phyloP scores from a whole-genome alignment of 1,140 invertebrate species.

The Magallana ariakensis region DNA sequence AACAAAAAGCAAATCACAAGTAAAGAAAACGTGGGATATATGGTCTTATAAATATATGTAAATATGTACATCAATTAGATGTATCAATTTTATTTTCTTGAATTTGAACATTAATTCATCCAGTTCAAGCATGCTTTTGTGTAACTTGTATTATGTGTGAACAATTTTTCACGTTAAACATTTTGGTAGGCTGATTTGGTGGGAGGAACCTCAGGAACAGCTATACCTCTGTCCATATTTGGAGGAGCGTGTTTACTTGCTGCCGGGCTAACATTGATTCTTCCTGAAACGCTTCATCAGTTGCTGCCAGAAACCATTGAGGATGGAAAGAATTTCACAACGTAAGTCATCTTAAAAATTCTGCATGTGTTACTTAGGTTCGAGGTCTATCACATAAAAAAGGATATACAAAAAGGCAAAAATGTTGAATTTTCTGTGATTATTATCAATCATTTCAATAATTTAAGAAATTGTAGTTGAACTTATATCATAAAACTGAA shows the following conservation, averaged over 20 bases:
- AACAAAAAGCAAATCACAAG: no score
- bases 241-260: constrained; percentile 81
- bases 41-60: not conserved
- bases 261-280: constrained; percentile 78
- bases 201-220: constrained; percentile 40
- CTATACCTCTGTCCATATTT: constrained; percentile 82
- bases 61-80: not conserved
- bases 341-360: constrained; percentile 47
- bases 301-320: constrained; percentile 83
- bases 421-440: no score
- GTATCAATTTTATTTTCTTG: not conserved
- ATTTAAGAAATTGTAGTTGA: no score
- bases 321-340: constrained; percentile 77
- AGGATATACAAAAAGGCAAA: no score
- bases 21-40: no score
- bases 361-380: no score
- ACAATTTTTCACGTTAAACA: not conserved
- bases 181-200: constrained; percentile 48
- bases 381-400: no score
- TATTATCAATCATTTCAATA: no score
- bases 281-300: constrained; percentile 84
- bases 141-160: not conserved
- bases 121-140: not conserved
- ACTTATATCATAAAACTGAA: no score
- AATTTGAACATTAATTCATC: not conserved